phyloP scores from a whole-genome alignment of 2,888 invertebrate genomes.

The Spodoptera picta region DNA sequence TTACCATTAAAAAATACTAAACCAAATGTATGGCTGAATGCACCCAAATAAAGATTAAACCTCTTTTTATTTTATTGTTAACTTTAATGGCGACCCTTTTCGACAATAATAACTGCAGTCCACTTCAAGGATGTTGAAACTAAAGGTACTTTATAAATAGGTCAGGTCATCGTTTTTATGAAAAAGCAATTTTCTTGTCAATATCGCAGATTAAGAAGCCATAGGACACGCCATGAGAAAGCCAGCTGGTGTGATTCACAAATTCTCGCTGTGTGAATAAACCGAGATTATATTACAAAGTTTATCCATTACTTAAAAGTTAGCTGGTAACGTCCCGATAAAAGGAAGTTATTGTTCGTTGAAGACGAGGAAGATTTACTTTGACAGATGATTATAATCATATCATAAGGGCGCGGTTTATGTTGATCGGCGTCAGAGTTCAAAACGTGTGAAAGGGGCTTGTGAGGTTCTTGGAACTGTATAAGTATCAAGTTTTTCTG shows the following conservation, averaged over 20 bases:
- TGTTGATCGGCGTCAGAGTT: slow-evolving; percentile 18
- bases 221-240: slow-evolving; percentile 25
- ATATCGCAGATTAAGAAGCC: slow-evolving; percentile 36
- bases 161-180: slow-evolving; percentile 23
- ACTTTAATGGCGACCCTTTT: slow-evolving; percentile 30
- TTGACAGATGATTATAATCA: slow-evolving; percentile 47
- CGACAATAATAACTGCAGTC: slow-evolving; percentile 21
- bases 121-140: slow-evolving; percentile 9
- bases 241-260: slow-evolving; percentile 49
- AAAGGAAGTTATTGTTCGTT: slow-evolving; percentile 54
- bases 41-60: slow-evolving; percentile 35
- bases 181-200: slow-evolving; percentile 29
- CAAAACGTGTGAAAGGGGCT: slow-evolving; percentile 10
- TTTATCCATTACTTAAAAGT: slow-evolving; percentile 60
- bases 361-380: slow-evolving; percentile 47
- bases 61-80: slow-evolving; percentile 23
- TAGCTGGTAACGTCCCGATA: slow-evolving; percentile 50
- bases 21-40: slow-evolving; percentile 27
- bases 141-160: slow-evolving; percentile 16
- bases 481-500: too few relatives aligned
- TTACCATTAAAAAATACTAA: slow-evolving; percentile 50
- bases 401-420: slow-evolving; percentile 35
- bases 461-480: too few relatives aligned
- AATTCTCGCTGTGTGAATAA: slow-evolving; percentile 52
- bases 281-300: slow-evolving; percentile 57